Percentiles rank a stretch among this genome's conserved stretches.
Conservation (phyloP, 2,888 invertebrate genomes). For the Mythimna lalbum region DNA sequence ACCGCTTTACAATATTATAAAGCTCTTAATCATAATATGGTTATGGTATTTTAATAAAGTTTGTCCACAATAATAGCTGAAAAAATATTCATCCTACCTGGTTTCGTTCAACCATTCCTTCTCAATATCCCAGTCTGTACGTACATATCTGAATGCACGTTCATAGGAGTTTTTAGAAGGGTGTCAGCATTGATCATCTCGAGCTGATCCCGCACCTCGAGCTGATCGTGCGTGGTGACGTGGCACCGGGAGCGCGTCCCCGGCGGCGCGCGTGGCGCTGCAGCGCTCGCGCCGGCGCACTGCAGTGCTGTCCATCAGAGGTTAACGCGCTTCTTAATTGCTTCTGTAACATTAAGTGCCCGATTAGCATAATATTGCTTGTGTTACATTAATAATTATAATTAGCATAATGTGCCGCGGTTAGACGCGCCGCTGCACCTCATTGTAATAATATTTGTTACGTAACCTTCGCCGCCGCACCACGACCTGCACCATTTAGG, state of each 20-base stretch:
- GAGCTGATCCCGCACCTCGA: no score
- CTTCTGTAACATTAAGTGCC: slow-evolving; percentile 62
- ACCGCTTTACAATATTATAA: not conserved
- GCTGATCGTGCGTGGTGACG: no score
- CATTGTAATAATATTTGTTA: slow-evolving; percentile 9
- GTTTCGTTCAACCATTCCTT: not conserved
- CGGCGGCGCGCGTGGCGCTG: no score
- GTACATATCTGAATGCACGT: no score
- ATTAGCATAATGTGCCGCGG: slow-evolving; percentile 68
- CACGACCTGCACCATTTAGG: not conserved
- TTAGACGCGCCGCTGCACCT: slow-evolving; percentile 51
- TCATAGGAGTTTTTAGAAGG: no score
- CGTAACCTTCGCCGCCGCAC: slow-evolving; percentile 39
- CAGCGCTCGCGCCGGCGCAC: not conserved
- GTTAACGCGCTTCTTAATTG: slow-evolving; percentile 70
- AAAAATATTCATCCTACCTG: not conserved
- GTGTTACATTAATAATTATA: slow-evolving; percentile 65
- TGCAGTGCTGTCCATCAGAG: slow-evolving; percentile 19
- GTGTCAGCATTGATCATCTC: no score
- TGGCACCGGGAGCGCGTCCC: no score
- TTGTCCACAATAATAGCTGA: not conserved
- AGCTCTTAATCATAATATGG: no score
- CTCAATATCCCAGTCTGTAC: no score
- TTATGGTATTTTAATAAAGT: not conserved
- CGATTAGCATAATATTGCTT: slow-evolving; percentile 69